These are phyloP conservation scores for Pollicipes pollicipes DNA, from an alignment of 1,140 invertebrate species.

Conservation along the genomic window DNA sequence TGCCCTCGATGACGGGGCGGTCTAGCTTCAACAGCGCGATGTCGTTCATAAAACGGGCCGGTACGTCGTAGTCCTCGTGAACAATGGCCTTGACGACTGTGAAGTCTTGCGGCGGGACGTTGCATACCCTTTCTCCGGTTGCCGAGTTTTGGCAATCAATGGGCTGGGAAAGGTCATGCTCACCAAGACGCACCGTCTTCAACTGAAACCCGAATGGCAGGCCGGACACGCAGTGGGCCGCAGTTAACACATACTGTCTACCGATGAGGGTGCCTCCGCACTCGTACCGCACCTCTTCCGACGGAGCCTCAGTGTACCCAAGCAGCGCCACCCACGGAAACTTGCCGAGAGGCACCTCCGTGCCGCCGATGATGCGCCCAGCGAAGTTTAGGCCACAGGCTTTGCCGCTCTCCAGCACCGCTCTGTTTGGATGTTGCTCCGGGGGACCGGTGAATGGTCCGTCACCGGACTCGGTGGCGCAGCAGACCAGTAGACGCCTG, in stretches of 20 bases:
- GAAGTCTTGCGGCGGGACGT: conserved; percentile 36
- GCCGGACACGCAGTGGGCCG: conserved; percentile 30
- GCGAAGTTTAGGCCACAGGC: background rate
- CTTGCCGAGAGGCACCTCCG: background rate
- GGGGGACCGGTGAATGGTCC: background rate
- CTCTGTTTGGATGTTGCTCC: background rate
- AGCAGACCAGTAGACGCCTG: background rate
- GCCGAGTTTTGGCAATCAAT: conserved; percentile 5
- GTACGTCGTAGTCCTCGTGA: conserved; percentile 31
- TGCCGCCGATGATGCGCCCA: background rate
- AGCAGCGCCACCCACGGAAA: background rate
- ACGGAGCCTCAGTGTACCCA: background rate
- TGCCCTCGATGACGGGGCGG: conserved; percentile 25
- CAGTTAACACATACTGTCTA: conserved; percentile 28
- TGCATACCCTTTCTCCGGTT: conserved; percentile 29
- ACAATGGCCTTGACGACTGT: conserved; percentile 26
- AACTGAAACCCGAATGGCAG: background rate
- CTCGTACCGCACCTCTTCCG: conserved; percentile 1
- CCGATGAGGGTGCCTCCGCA: conserved; percentile 32
- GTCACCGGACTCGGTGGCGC: too few species aligned
- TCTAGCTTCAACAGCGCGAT: conserved; percentile 41
- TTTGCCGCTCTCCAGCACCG: background rate
- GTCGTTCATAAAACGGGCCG: conserved; percentile 38
- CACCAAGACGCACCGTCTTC: conserved; percentile 2
- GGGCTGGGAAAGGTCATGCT: conserved; percentile 1